Conservation (phyloP, 1,140 invertebrate species). For the Dysdera silvatica region DNA sequence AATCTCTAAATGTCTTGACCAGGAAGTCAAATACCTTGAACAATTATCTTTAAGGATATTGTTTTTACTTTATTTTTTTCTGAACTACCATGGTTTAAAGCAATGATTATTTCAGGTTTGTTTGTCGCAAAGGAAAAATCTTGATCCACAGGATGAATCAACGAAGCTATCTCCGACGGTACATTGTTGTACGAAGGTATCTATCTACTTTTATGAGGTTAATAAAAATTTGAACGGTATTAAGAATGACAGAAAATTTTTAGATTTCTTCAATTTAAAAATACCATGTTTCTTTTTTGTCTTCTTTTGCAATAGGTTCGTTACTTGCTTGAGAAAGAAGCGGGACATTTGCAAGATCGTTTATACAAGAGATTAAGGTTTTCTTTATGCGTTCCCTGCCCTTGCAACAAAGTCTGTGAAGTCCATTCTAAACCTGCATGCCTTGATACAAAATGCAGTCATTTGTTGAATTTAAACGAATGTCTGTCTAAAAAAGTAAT, state of each 20-base stretch:
- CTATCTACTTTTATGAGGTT: not conserved
- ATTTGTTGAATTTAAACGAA: slow-evolving; percentile 47
- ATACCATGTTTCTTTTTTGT: not conserved
- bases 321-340: slow-evolving; percentile 44
- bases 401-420: slow-evolving; percentile 42
- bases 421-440: slow-evolving; percentile 40
- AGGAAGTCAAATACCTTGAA: too few relatives aligned
- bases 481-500: slow-evolving; percentile 46
- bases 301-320: slow-evolving; percentile 43
- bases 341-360: slow-evolving; percentile 41
- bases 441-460: slow-evolving; percentile 40
- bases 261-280: not conserved
- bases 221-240: not conserved
- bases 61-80: not conserved
- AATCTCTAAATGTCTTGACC: too few relatives aligned
- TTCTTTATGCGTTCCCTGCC: slow-evolving; percentile 41
- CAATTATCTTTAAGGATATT: not conserved
- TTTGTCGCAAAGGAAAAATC: slow-evolving; percentile 18
- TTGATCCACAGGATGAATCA: slow-evolving; percentile 13
- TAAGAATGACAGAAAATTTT: not conserved
- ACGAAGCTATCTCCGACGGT: slow-evolving; percentile 13
- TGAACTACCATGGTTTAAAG: not conserved
- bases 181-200: slow-evolving; percentile 34
- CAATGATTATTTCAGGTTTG: slow-evolving; percentile 9
- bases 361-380: slow-evolving; percentile 46